Base-by-base conservation (phyloP, 2,113 vertebrate genomes). In the Sialia sialis region DNA sequence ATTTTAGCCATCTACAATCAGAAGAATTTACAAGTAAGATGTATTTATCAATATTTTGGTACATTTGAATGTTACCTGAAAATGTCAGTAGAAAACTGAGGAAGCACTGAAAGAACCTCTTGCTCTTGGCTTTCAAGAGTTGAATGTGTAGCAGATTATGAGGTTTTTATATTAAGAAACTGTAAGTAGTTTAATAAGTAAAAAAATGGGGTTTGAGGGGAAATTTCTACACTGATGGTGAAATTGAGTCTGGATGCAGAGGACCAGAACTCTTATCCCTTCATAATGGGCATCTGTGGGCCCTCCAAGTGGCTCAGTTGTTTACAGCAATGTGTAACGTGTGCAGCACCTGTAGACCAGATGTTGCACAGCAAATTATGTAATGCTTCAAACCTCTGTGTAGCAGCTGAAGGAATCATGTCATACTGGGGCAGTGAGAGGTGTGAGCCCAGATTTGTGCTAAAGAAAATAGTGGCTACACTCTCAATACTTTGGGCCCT, bases 1-100 rank as follows among this genome's bases (percentile, higher is more conserved):
- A 97, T 99, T 94, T 98, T 99, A 46, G 98, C 98, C 68, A 98
- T 98, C 93, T 98, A 99, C 94, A 99, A 98, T 93, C 95, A 96
- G 93, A 99, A 98, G 96, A 97, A 97, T 83, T 96, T 99, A 76
- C 99, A 99, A 96, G 99, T 99, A 97, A 98, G 97, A 63, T 80
- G 17, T 54, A 16, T 84, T 74, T 81, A 46, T 59, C 16, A 46
- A 2, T 68, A 8, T 66, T 8, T 49, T 54, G 29, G 25, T 67
- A 25, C 0, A 1, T 77, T 49, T 80, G 11, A 70, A n/a, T 30
- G 6, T 46, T 84, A 44, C 16, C 29, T 88, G 38, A 12, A 69
- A 44, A 66, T 54, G 26, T 73, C 41, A 7, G 22, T 49, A 29
- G 58, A 48, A 81, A 84, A 68, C 5, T 5, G 51, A 54, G 62